A percentile compares a stretch with the other conserved stretches of the same genome.
These are phyloP conservation scores for Philopedon plagiatum DNA, from an alignment of 2,888 invertebrate species.

Conservation along the genomic window DNA sequence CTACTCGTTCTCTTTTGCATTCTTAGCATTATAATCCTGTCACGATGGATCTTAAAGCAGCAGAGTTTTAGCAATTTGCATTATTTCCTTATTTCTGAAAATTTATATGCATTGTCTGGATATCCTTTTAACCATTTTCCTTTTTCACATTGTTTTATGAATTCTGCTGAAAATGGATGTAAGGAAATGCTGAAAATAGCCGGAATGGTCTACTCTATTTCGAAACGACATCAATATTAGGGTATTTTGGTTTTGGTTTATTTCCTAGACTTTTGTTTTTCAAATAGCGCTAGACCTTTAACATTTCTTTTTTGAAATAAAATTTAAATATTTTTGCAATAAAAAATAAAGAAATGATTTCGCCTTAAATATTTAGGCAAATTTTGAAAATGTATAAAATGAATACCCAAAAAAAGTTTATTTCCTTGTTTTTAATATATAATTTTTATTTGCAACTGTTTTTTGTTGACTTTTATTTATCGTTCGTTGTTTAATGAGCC, in stretches of 20 bases:
- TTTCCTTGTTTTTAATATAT: too few species aligned
- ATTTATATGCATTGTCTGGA: conserved; percentile 22
- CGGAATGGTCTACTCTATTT: conserved; percentile 16
- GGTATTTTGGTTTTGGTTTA: conserved; percentile 10
- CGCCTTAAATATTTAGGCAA: background rate
- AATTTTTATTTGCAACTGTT: too few species aligned
- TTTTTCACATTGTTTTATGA: conserved; percentile 19
- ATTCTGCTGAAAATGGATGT: conserved; percentile 12
- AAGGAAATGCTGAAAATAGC: conserved; percentile 7
- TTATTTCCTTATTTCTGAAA: conserved; percentile 36
- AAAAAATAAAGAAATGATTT: background rate
- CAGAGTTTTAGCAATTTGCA: conserved; percentile 21
- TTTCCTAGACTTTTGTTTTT: conserved; percentile 17
- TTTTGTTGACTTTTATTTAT: too few species aligned
- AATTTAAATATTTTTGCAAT: conserved; percentile 2
- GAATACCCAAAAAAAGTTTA: too few species aligned
- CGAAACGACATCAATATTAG: conserved; percentile 11
- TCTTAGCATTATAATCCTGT: conserved; percentile 27
- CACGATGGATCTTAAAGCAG: conserved; percentile 10
- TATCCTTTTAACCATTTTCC: conserved; percentile 24
- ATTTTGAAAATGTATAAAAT: background rate
- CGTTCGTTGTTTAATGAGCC: too few species aligned
- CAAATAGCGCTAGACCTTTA: background rate
- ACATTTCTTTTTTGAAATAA: background rate
- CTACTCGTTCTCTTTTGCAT: conserved; percentile 20